Percentiles rank a stretch among this genome's conserved stretches.
Evolutionary conservation across 2,797 vertebrate species (phyloP).

Genomic region (Percopsis omiscomaycus): DNA sequence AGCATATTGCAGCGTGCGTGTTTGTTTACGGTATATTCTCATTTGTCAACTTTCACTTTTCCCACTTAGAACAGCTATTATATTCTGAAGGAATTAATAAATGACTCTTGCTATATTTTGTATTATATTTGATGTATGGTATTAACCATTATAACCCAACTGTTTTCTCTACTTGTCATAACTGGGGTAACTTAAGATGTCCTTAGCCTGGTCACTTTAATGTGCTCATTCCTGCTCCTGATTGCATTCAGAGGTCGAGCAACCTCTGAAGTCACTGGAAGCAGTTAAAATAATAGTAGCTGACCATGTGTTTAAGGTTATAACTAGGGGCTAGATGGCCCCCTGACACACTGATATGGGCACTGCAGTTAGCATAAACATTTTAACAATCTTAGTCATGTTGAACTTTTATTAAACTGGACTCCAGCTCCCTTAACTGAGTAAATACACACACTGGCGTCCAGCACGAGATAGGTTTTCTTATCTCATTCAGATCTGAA

Average conservation of each 20-base stretch:
- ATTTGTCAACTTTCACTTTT: too few species aligned
- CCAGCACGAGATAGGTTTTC: too few species aligned
- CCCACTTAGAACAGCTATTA: too few species aligned
- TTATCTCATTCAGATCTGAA: too few species aligned
- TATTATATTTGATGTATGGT: not conserved
- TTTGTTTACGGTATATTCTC: not conserved
- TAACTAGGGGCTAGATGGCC: slow-evolving; percentile 50
- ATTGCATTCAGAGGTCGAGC: slow-evolving; percentile 84
- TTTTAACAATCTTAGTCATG: too few species aligned
- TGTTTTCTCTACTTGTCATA: slow-evolving; percentile 39
- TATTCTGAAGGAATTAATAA: too few species aligned
- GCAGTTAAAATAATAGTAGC: slow-evolving; percentile 89
- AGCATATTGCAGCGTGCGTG: too few species aligned
- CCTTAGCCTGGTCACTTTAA: slow-evolving; percentile 50
- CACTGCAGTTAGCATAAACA: not conserved
- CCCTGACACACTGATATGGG: slow-evolving; percentile 12
- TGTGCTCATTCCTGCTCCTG: slow-evolving; percentile 77
- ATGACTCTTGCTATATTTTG: not conserved
- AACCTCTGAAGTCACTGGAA: slow-evolving; percentile 89
- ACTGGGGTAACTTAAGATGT: slow-evolving; percentile 65
- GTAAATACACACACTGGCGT: too few species aligned
- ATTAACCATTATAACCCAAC: too few species aligned
- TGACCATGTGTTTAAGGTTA: slow-evolving; percentile 79
- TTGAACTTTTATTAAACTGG: too few species aligned
- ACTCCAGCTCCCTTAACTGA: too few species aligned